These are phyloP conservation scores for Leptopilina drosophilae DNA, from an alignment of 2,888 invertebrate species.

Conservation along the genomic window DNA sequence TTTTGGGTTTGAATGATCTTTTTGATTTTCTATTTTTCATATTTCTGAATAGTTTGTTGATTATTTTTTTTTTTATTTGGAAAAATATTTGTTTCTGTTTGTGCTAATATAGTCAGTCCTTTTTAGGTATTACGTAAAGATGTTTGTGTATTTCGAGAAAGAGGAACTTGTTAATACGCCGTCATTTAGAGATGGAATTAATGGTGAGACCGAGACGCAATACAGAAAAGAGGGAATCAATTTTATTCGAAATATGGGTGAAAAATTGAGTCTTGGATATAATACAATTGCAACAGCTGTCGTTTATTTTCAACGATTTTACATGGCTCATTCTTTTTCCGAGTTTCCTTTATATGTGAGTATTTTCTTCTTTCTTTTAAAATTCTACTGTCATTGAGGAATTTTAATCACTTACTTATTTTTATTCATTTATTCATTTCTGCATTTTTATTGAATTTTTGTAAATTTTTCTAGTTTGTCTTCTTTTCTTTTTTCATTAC, in stretches of 20 bases:
- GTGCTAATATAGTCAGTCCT: neutral
- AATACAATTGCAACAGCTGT: conserved; percentile 98
- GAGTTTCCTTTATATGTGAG: conserved; percentile 95
- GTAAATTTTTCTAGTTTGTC: no score
- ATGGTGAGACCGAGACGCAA: conserved; percentile 90
- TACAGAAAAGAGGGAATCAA: conserved; percentile 97
- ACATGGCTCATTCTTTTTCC: conserved; percentile 98
- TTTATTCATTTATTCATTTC: no score
- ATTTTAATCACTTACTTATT: no score
- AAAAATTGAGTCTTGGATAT: conserved; percentile 93
- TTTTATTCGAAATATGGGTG: conserved; percentile 96
- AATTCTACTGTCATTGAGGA: no score
- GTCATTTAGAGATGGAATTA: conserved; percentile 92
- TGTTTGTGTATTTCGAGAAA: conserved; percentile 98
- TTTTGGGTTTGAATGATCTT: no score
- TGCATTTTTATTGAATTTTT: no score
- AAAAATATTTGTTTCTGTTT: neutral
- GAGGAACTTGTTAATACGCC: conserved; percentile 92
- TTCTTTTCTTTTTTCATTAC: no score
- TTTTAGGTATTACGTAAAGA: conserved; percentile 80
- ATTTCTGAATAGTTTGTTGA: no score
- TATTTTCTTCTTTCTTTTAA: no score
- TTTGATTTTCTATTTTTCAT: no score
- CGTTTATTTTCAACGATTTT: conserved; percentile 99
- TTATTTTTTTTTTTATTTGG: no score